Conservation (phyloP, 64 coral and sea anemone genomes). For the Stichodactyla mertensii region DNA sequence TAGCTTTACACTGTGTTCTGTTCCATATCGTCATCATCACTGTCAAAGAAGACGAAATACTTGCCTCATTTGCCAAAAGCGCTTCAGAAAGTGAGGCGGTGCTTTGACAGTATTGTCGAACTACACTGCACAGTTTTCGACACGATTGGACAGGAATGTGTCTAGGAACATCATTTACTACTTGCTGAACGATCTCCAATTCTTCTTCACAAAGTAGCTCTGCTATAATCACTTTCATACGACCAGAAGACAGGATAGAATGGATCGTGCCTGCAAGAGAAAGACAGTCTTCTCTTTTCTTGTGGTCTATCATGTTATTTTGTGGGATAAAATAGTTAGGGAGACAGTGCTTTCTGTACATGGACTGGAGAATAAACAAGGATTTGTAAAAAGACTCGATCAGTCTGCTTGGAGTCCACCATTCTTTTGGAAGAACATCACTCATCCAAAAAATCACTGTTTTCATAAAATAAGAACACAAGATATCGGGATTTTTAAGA, state of each 20-base stretch:
- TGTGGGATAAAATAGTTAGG: slow-evolving; percentile 20
- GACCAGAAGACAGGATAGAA: slow-evolving; percentile 18
- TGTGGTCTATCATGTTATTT: slow-evolving; percentile 23
- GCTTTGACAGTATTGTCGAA: slow-evolving; percentile 22
- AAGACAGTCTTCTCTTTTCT: slow-evolving; percentile 16
- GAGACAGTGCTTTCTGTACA: not conserved
- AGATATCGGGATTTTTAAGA: slow-evolving; percentile 12
- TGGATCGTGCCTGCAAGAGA: not conserved
- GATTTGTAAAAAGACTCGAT: not conserved
- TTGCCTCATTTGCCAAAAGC: slow-evolving; percentile 12
- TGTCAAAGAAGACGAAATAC: slow-evolving; percentile 12
- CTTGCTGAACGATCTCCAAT: not conserved
- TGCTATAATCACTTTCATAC: slow-evolving; percentile 19
- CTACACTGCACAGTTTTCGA: slow-evolving; percentile 3
- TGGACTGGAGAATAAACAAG: slow-evolving; percentile 21
- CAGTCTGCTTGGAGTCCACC: slow-evolving; percentile 26
- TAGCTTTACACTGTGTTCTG: slow-evolving; percentile 17
- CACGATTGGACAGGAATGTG: slow-evolving; percentile 3
- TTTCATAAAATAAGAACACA: slow-evolving; percentile 25
- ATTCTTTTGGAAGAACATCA: slow-evolving; percentile 21
- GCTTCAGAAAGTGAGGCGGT: slow-evolving; percentile 15
- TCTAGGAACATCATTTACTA: not conserved
- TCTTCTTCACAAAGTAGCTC: slow-evolving; percentile 20
- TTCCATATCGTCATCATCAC: slow-evolving; percentile 14
- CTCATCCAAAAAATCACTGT: slow-evolving; percentile 24